Evolutionary conservation across 2,888 invertebrate species (phyloP).

Genomic region (Diploptera punctata): DNA sequence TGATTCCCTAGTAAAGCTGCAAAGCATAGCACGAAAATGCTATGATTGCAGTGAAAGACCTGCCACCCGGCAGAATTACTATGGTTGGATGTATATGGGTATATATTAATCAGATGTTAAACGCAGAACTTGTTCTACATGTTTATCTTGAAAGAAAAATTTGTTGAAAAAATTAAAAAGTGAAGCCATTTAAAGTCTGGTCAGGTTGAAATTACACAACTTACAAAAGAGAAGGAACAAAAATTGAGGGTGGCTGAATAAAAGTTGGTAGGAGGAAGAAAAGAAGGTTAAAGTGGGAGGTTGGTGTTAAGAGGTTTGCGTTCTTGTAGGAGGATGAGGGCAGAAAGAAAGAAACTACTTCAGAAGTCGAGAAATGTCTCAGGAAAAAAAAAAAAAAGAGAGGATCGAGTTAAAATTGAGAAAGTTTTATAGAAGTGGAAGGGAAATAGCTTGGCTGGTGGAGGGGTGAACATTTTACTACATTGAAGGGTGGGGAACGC

Average conservation of each 20-base stretch:
- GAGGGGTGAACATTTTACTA: not conserved
- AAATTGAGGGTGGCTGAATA: not conserved
- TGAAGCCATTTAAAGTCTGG: not conserved
- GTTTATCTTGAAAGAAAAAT: too few species aligned
- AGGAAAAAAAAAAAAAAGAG: too few species aligned
- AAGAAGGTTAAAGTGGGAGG: not conserved
- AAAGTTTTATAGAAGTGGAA: conserved; percentile 14
- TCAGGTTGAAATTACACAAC: not conserved
- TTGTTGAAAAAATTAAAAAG: conserved; percentile 1
- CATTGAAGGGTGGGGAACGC: too few species aligned
- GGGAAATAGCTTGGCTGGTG: not conserved
- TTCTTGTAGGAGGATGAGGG: not conserved
- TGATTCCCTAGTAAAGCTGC: too few species aligned
- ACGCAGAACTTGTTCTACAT: too few species aligned
- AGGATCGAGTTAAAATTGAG: conserved; percentile 14
- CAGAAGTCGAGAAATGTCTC: conserved; percentile 7
- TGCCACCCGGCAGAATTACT: too few species aligned
- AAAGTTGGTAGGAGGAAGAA: not conserved
- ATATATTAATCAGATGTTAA: too few species aligned
- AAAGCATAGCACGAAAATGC: too few species aligned
- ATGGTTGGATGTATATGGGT: too few species aligned
- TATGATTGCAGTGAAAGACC: too few species aligned
- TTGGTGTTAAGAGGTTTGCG: conserved; percentile 1
- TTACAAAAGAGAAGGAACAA: not conserved
- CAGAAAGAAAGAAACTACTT: not conserved